These are phyloP conservation scores for Drosophila lacertosa DNA, from an alignment of 1,140 invertebrate species.

Conservation along the genomic window DNA sequence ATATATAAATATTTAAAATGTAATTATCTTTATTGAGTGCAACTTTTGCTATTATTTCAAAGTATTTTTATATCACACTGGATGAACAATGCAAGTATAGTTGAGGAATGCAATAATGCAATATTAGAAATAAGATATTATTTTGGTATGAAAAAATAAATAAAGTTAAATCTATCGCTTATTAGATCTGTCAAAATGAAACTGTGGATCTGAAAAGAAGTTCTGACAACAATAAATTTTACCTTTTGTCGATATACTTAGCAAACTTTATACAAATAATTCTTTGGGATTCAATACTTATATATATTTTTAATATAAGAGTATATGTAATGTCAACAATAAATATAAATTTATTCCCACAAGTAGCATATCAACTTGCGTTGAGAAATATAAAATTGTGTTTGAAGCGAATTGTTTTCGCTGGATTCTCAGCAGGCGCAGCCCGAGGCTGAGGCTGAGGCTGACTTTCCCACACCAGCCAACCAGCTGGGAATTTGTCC, in stretches of 20 bases:
- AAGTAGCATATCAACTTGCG: background rate
- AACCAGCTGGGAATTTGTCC: slow-evolving; percentile 48
- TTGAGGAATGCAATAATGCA: too few relatives aligned
- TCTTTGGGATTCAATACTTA: too few relatives aligned
- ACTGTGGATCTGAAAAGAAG: too few relatives aligned
- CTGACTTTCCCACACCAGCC: slow-evolving; percentile 67
- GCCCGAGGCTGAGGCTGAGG: background rate
- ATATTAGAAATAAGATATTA: too few relatives aligned
- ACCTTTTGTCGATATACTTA: too few relatives aligned
- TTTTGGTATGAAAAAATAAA: too few relatives aligned
- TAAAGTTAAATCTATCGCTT: too few relatives aligned
- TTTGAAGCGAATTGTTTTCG: slow-evolving; percentile 15
- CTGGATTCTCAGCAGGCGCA: slow-evolving; percentile 27
- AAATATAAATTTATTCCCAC: background rate
- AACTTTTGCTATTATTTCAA: background rate
- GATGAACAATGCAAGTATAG: too few relatives aligned
- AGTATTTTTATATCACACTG: background rate
- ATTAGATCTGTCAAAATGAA: too few relatives aligned
- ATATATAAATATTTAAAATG: background rate
- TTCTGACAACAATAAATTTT: too few relatives aligned
- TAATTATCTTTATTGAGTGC: background rate
- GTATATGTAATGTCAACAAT: background rate
- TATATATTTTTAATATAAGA: too few relatives aligned
- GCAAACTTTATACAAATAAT: too few relatives aligned
- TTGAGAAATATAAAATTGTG: slow-evolving; percentile 21